A percentile compares a stretch with the other conserved stretches of the same genome.
These are phyloP conservation scores for Bugulina stolonifera DNA, from an alignment of 2,888 invertebrate species.

Conservation along the genomic window DNA sequence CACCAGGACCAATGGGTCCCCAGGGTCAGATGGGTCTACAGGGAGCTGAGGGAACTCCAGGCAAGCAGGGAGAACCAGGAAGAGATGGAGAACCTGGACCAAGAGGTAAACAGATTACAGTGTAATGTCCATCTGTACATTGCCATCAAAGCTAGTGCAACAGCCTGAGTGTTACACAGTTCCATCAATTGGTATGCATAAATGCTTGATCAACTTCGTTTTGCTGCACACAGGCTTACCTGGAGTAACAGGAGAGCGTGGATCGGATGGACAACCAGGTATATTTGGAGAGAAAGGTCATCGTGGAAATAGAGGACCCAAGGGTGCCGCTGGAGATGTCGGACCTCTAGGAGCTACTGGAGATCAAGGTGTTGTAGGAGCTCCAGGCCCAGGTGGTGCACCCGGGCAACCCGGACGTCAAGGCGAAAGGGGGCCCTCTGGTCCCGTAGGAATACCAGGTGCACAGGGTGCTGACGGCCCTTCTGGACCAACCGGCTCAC, in stretches of 20 bases:
- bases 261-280: conserved; percentile 15
- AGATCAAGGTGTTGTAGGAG: conserved; percentile 5
- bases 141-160: no score
- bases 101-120: not conserved
- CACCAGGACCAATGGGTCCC: conserved; percentile 24
- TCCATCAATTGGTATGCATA: no score
- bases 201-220: no score
- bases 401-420: conserved; percentile 28
- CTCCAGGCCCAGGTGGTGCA: conserved; percentile 27
- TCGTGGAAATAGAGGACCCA: conserved; percentile 2
- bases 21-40: conserved; percentile 6
- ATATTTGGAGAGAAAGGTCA: conserved; percentile 19
- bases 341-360: conserved; percentile 26
- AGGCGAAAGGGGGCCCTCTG: conserved; percentile 26
- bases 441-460: conserved; percentile 13
- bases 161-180: no score
- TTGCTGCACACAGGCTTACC: conserved; percentile 23
- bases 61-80: conserved; percentile 27
- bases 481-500: conserved; percentile 25
- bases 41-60: conserved; percentile 26
- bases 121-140: no score
- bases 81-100: conserved; percentile 25
- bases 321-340: conserved; percentile 10
- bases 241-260: conserved; percentile 18
- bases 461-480: conserved; percentile 20